Percentiles rank a stretch among this genome's conserved stretches.
phyloP scores from a whole-genome alignment of 2,888 invertebrate genomes.

The Mechanitis messenoides region DNA sequence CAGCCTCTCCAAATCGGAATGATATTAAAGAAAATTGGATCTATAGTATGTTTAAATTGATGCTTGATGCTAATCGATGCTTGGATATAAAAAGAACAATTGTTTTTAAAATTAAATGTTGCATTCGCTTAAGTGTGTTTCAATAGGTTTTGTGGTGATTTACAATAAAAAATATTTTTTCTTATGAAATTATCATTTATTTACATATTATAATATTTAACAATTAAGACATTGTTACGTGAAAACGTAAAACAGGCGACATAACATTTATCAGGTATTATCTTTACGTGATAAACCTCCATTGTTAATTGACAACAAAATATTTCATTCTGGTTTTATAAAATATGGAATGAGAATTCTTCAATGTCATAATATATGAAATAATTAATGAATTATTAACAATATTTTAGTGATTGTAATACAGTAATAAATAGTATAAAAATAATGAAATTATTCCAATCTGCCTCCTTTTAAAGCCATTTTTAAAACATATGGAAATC shows the following conservation, averaged over 20 bases:
- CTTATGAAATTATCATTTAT: slow-evolving; percentile 46
- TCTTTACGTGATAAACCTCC: slow-evolving; percentile 3
- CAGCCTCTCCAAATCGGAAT: no score
- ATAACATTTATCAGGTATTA: slow-evolving; percentile 15
- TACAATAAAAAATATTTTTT: slow-evolving; percentile 20
- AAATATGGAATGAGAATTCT: slow-evolving; percentile 21
- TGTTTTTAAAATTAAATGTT: no score
- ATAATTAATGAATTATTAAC: slow-evolving; percentile 11
- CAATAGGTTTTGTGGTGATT: not conserved
- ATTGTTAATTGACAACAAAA: slow-evolving; percentile 17
- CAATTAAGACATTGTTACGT: slow-evolving; percentile 30
- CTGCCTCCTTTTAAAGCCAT: slow-evolving; percentile 1
- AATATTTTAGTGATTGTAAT: slow-evolving; percentile 7
- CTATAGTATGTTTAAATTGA: no score
- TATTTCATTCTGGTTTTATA: slow-evolving; percentile 8
- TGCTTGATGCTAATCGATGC: no score
- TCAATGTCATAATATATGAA: slow-evolving; percentile 10
- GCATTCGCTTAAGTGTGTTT: no score
- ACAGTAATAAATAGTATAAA: slow-evolving; percentile 16
- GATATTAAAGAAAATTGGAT: no score
- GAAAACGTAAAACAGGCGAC: slow-evolving; percentile 24
- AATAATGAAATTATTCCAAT: slow-evolving; percentile 1
- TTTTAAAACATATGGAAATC: slow-evolving; percentile 1
- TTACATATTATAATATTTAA: slow-evolving; percentile 42
- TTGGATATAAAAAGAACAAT: no score